These are phyloP conservation scores for Corythoichthys intestinalis DNA, from an alignment of 2,113 vertebrate genomes.

Conservation along the genomic window DNA sequence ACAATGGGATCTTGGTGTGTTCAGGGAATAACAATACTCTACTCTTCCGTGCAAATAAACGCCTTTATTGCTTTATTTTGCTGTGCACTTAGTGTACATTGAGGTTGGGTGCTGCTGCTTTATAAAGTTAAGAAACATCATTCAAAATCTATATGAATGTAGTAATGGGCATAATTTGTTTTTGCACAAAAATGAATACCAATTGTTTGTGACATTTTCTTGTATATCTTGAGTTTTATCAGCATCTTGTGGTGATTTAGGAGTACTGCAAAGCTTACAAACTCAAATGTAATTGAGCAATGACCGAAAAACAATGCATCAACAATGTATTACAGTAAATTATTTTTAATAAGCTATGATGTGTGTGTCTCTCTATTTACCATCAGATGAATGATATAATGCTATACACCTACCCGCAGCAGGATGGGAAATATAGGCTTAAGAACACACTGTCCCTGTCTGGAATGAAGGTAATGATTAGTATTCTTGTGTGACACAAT, in stretches of 20 bases:
- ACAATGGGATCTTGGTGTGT: slow-evolving; percentile 54
- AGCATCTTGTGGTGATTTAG: slow-evolving; percentile 39
- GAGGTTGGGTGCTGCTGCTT: slow-evolving; percentile 24
- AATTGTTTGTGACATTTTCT: background rate
- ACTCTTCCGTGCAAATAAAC: slow-evolving; percentile 58
- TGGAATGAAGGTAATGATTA: slow-evolving; percentile 80
- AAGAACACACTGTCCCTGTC: slow-evolving; percentile 83
- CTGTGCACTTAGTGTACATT: slow-evolving; percentile 26
- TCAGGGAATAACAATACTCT: slow-evolving; percentile 38
- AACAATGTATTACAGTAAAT: background rate
- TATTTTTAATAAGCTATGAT: background rate
- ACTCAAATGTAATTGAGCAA: background rate
- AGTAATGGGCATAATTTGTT: background rate
- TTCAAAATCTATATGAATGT: background rate
- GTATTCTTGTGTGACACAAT: background rate
- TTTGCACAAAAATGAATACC: slow-evolving; percentile 6
- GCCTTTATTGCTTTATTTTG: slow-evolving; percentile 31
- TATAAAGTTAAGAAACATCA: slow-evolving; percentile 33
- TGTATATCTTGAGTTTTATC: slow-evolving; percentile 1
- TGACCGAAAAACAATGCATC: background rate
- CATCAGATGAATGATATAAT: slow-evolving; percentile 89
- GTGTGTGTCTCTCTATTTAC: slow-evolving; percentile 19
- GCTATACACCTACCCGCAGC: slow-evolving; percentile 90
- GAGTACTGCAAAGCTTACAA: background rate
- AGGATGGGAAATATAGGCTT: slow-evolving; percentile 89